Conservation (phyloP, 2,113 vertebrate genomes). For the Heterocephalus glaber region DNA sequence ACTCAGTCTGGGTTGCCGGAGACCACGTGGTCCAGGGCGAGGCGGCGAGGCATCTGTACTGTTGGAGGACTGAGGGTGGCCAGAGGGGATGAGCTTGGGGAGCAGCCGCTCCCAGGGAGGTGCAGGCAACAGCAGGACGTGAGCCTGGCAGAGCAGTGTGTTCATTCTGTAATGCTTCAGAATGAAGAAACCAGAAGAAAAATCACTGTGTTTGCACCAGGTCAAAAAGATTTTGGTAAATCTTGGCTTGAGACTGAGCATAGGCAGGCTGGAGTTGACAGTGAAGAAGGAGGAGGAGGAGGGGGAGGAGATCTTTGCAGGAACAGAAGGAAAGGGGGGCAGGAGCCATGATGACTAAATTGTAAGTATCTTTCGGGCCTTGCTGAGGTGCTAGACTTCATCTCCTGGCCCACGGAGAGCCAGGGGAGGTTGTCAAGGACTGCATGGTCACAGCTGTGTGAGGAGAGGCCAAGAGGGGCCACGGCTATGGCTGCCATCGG, state of each 20-base stretch:
- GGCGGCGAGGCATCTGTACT: neutral
- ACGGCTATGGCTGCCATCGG: too few relatives aligned
- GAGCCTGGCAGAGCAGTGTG: neutral
- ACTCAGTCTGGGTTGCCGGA: neutral
- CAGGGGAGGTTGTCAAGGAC: neutral
- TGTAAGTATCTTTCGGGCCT: neutral
- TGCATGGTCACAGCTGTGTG: neutral
- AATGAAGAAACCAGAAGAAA: neutral
- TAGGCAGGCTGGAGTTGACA: neutral
- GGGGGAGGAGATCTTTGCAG: neutral
- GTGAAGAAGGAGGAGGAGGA: neutral
- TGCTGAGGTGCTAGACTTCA: neutral
- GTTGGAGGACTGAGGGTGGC: neutral
- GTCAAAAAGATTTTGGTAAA: neutral
- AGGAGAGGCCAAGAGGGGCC: neutral
- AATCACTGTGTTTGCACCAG: neutral
- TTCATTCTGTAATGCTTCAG: neutral
- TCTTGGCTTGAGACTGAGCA: neutral
- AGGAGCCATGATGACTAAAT: neutral
- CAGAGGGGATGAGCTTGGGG: neutral
- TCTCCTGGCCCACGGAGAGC: neutral
- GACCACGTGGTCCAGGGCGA: neutral
- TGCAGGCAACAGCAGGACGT: neutral
- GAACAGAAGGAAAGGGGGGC: neutral
- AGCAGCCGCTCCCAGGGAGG: neutral